Conservation (phyloP, 2,888 invertebrate genomes). For the Lysandra bellargus region DNA sequence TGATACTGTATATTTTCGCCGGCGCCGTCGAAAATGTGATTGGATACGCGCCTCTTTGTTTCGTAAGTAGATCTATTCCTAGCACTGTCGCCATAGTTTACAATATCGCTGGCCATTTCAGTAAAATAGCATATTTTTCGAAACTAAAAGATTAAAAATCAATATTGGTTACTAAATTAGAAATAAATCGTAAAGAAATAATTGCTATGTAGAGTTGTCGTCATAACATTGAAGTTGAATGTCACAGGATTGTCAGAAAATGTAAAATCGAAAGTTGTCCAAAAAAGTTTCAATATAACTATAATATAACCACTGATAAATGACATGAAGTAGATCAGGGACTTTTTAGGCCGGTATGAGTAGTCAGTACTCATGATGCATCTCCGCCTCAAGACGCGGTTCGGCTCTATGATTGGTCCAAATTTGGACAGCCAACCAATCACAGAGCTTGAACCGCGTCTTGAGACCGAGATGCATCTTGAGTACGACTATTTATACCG, state of each 20-base stretch:
- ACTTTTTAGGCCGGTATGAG: too few species aligned
- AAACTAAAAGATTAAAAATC: conserved; percentile 28
- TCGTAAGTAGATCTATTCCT: conserved; percentile 51
- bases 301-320: not conserved
- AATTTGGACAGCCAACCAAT: too few species aligned
- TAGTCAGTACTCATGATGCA: too few species aligned
- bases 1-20: conserved; percentile 69
- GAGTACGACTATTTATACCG: too few species aligned
- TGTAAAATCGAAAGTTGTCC: not conserved
- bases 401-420: too few species aligned
- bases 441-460: too few species aligned
- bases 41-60: conserved; percentile 51
- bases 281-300: not conserved
- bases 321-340: too few species aligned
- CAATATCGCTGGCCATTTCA: conserved; percentile 58
- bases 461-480: too few species aligned
- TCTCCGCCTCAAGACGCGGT: too few species aligned
- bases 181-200: not conserved
- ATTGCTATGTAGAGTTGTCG: not conserved
- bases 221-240: not conserved
- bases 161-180: not conserved
- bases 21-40: conserved; percentile 70
- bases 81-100: conserved; percentile 67
- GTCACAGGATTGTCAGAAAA: not conserved
- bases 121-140: conserved; percentile 41